Conservation (phyloP, 2,113 vertebrate genomes). For the Climacteris rufus region DNA sequence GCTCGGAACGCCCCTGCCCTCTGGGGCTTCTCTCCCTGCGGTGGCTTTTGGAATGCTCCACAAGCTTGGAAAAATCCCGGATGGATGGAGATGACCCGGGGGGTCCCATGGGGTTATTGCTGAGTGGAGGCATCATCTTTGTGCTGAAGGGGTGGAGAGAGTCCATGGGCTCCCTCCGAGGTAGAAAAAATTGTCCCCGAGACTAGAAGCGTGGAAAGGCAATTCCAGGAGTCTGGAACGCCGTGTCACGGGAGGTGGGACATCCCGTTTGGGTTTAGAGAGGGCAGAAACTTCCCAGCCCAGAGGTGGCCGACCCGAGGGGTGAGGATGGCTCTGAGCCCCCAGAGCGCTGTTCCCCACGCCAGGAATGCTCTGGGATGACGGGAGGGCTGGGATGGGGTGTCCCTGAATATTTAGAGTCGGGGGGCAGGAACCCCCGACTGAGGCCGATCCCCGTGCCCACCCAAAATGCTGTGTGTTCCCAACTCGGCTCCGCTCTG, state of each 20-base stretch:
- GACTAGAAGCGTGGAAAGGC: constrained; percentile 51
- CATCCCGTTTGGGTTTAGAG: background rate
- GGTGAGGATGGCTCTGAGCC: background rate
- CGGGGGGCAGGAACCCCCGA: background rate
- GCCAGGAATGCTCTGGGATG: background rate
- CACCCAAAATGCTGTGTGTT: background rate
- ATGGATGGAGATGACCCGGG: background rate
- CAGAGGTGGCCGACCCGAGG: background rate
- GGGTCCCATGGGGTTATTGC: background rate
- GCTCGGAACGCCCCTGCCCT: background rate
- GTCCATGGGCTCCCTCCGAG: constrained; percentile 74
- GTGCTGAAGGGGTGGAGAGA: constrained; percentile 68
- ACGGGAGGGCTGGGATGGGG: background rate
- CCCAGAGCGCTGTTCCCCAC: fast-evolving
- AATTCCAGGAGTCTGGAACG: constrained; percentile 19
- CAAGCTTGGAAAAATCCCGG: background rate
- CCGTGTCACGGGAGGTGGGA: background rate
- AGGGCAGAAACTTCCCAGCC: background rate
- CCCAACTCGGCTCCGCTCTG: background rate
- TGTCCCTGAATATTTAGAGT: background rate
- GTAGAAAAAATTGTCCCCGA: constrained; percentile 75
- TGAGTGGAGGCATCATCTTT: constrained; percentile 60
- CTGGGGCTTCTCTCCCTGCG: background rate
- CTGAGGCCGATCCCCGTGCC: background rate
- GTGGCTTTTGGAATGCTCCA: background rate